These are phyloP conservation scores for Neodiprion virginianus DNA, from an alignment of 1,140 invertebrate genomes.

Conservation along the genomic window DNA sequence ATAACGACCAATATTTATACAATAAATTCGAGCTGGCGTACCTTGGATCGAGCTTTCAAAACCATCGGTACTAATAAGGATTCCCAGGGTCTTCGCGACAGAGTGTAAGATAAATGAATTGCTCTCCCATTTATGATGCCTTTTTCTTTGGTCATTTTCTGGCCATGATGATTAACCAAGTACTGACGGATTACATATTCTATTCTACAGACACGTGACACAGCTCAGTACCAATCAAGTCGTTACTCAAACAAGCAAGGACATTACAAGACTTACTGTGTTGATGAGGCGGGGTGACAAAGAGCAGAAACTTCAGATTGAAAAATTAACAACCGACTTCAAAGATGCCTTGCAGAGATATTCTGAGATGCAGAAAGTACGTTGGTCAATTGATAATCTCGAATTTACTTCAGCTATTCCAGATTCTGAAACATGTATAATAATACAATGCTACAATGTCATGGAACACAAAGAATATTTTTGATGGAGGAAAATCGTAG, in stretches of 20 bases:
- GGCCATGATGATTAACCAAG: neutral
- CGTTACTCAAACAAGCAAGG: conserved; percentile 74
- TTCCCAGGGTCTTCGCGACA: conserved; percentile 69
- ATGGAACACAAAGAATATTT: too few relatives aligned
- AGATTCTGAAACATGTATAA: neutral
- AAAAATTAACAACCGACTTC: conserved; percentile 82
- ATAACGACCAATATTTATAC: conserved; percentile 82
- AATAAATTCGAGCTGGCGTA: conserved; percentile 73
- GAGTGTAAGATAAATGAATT: conserved; percentile 63
- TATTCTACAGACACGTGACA: conserved; percentile 73
- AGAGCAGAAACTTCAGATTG: conserved; percentile 81
- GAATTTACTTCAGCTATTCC: neutral
- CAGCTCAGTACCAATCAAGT: conserved; percentile 80
- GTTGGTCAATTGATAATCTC: conserved; percentile 24
- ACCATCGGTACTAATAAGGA: conserved; percentile 80
- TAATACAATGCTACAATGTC: too few relatives aligned
- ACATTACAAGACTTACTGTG: conserved; percentile 74
- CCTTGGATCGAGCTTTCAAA: conserved; percentile 77
- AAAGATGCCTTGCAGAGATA: conserved; percentile 81
- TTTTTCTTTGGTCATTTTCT: neutral
- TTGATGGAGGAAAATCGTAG: too few relatives aligned
- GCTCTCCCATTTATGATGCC: too few relatives aligned
- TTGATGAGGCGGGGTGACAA: conserved; percentile 74
- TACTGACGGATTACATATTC: too few relatives aligned
- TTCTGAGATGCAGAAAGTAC: conserved; percentile 78